phyloP scores from a whole-genome alignment of 2,797 vertebrate species.

The Gambusia yucatana region DNA sequence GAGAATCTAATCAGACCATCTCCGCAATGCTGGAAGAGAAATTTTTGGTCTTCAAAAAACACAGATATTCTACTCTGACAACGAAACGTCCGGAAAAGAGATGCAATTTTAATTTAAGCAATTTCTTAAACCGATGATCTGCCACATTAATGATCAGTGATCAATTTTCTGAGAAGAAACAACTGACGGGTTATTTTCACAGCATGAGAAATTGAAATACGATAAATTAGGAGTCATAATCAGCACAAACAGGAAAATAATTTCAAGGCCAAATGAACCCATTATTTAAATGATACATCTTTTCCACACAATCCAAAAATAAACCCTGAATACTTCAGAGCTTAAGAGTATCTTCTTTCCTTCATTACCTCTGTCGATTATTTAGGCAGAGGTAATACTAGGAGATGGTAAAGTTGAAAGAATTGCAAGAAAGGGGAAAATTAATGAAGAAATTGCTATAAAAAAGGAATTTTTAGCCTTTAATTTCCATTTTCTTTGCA shows the following conservation, averaged over 20 bases:
- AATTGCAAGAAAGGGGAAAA: not conserved
- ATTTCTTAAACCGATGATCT: conserved; percentile 27
- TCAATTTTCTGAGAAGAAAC: conserved; percentile 38
- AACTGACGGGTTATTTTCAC: conserved; percentile 15
- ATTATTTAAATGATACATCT: conserved; percentile 11
- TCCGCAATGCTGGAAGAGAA: conserved; percentile 33
- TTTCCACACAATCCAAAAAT: conserved; percentile 9
- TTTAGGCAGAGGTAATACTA: conserved; percentile 7
- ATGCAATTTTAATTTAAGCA: conserved; percentile 27
- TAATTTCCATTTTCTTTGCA: not conserved
- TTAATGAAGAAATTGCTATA: conserved; percentile 6
- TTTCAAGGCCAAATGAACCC: conserved; percentile 10
- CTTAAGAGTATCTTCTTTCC: not conserved
- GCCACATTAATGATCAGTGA: conserved; percentile 33
- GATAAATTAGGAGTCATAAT: conserved; percentile 23
- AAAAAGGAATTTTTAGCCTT: conserved; percentile 13
- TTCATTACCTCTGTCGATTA: no score
- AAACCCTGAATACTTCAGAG: not conserved
- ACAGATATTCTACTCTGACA: conserved; percentile 7
- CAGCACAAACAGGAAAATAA: conserved; percentile 24
- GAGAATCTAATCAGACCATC: conserved; percentile 64
- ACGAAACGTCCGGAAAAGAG: conserved; percentile 1
- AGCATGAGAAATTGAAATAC: conserved; percentile 18
- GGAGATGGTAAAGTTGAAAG: not conserved
- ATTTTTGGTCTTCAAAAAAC: conserved; percentile 15